Evolutionary conservation across 2,113 vertebrate species (phyloP).

Genomic region (Elephantulus edwardii): DNA sequence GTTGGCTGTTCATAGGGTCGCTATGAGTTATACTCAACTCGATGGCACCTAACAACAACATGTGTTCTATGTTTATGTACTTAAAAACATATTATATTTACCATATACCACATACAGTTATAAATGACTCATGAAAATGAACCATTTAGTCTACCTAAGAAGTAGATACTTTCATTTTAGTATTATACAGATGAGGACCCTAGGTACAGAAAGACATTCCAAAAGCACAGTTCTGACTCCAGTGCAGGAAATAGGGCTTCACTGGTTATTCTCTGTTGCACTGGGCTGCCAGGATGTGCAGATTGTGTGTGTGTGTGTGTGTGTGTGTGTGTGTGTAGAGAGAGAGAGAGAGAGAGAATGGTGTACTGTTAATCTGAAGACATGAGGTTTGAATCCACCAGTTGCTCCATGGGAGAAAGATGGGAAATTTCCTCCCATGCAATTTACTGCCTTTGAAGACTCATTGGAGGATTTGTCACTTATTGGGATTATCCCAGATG

Average conservation of each 20-base stretch:
- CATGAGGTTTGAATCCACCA: neutral
- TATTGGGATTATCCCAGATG: slow-evolving; percentile 1
- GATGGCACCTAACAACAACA: no score
- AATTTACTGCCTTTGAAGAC: neutral
- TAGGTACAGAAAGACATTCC: neutral
- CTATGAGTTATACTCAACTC: no score
- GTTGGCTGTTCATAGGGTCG: no score
- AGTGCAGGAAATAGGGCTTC: neutral
- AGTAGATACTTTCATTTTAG: neutral
- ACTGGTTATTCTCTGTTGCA: neutral
- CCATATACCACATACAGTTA: neutral
- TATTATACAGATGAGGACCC: neutral
- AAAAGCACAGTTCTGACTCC: neutral
- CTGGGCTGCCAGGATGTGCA: no score
- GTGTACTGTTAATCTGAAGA: neutral
- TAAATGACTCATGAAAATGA: neutral
- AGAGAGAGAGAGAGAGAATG: neutral
- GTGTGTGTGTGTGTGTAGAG: no score
- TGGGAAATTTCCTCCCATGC: no score
- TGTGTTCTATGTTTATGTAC: neutral
- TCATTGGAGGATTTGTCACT: no score
- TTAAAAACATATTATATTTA: neutral
- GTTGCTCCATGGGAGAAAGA: neutral
- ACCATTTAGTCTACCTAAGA: neutral
- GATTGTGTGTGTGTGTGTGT: no score